phyloP scores from a whole-genome alignment of 2,113 vertebrate genomes.

The Erpornis zantholeuca region DNA sequence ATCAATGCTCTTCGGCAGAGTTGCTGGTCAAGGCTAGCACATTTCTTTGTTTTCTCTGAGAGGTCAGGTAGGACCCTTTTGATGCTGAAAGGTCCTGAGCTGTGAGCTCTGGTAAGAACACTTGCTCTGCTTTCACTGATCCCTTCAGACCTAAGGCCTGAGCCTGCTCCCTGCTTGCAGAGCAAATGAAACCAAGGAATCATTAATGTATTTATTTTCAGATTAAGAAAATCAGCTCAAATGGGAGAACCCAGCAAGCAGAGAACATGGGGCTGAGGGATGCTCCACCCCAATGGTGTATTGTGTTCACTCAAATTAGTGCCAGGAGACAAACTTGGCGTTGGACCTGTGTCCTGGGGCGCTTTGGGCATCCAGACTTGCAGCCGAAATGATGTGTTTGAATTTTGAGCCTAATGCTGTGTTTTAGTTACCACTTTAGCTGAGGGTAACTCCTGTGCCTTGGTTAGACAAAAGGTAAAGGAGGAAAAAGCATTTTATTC shows the following conservation, averaged over 20 bases:
- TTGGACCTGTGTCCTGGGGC: background rate
- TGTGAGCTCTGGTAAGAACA: background rate
- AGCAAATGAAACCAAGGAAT: background rate
- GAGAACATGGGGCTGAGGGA: fast-evolving
- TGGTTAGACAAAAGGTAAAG: background rate
- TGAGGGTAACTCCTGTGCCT: background rate
- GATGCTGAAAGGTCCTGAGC: background rate
- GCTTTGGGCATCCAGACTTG: background rate
- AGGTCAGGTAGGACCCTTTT: background rate
- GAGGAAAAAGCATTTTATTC: background rate
- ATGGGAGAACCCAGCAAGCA: background rate
- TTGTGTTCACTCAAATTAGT: background rate
- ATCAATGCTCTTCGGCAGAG: background rate
- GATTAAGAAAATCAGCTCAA: background rate
- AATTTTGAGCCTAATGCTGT: background rate
- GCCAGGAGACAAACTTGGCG: background rate
- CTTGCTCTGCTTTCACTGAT: background rate
- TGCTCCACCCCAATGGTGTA: background rate
- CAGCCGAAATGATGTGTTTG: background rate
- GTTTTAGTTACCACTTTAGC: background rate
- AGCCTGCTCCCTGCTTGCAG: background rate
- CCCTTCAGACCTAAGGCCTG: background rate
- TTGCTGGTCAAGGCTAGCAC: background rate
- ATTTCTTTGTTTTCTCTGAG: background rate
- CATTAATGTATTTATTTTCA: background rate